phyloP scores from a whole-genome alignment of 2,888 invertebrate species.

The Aradus depressus region DNA sequence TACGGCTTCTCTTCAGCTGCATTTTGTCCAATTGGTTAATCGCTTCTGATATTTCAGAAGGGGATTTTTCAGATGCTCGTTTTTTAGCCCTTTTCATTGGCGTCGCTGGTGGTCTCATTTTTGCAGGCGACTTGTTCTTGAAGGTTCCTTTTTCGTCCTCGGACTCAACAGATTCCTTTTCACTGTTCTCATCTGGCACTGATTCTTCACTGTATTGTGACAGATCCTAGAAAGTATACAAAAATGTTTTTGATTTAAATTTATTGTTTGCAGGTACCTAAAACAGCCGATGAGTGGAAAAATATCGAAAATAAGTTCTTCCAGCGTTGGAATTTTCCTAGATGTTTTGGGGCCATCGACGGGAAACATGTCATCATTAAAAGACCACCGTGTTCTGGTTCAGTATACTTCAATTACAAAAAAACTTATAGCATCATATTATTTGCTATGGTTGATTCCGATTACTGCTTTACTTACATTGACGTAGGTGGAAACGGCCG shows the following conservation, averaged over 20 bases:
- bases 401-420: too few species aligned
- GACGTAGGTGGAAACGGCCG: conserved; percentile 20
- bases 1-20: conserved; percentile 26
- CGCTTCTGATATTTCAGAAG: conserved; percentile 23
- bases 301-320: conserved; percentile 10
- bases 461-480: conserved; percentile 15
- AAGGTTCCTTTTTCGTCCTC: not conserved
- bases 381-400: too few species aligned
- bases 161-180: too few species aligned
- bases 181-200: too few species aligned
- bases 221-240: not conserved
- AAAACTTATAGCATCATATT: too few species aligned
- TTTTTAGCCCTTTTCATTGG: conserved; percentile 22
- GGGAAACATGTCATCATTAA: too few species aligned
- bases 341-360: conserved; percentile 19
- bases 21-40: conserved; percentile 26
- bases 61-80: conserved; percentile 18
- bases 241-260: not conserved
- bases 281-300: conserved; percentile 18
- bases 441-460: too few species aligned
- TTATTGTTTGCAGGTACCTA: conserved; percentile 14
- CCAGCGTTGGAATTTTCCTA: conserved; percentile 20
- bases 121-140: not conserved
- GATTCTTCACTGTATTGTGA: too few species aligned
- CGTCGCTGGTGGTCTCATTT: conserved; percentile 21